Conservation (phyloP, 2,113 vertebrate species). For the Pangasianodon gigas region DNA sequence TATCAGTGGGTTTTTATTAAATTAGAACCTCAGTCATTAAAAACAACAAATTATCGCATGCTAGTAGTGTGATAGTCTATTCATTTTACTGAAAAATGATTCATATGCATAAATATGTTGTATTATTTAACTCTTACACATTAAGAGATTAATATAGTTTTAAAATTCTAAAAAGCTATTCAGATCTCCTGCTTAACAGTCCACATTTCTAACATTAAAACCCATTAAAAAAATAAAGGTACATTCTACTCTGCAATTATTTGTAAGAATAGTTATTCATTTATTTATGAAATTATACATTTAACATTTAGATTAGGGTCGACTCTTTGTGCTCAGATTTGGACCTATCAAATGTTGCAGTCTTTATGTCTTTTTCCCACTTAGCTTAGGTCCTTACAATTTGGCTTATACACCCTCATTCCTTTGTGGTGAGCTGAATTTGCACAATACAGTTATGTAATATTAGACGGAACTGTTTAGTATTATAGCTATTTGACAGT, state of each 20-base stretch:
- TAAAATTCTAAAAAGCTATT: not conserved
- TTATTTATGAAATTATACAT: not conserved
- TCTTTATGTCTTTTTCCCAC: not conserved
- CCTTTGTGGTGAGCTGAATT: constrained; percentile 18
- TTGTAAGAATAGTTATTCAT: not conserved
- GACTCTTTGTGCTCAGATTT: not conserved
- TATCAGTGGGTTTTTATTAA: not conserved
- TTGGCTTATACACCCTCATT: not conserved
- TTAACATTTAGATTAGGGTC: not conserved
- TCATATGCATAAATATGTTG: not conserved
- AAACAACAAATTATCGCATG: not conserved
- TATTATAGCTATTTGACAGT: constrained; percentile 10
- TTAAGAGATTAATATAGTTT: not conserved
- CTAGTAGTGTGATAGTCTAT: not conserved
- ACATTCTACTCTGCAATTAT: not conserved
- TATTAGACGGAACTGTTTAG: not conserved
- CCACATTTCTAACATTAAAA: not conserved
- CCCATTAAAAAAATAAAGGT: not conserved
- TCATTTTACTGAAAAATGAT: not conserved
- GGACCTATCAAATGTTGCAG: not conserved
- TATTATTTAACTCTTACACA: not conserved
- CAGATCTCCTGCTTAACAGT: not conserved
- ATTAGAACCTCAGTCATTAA: not conserved
- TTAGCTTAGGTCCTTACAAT: not conserved
- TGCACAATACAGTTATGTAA: not conserved